Evolutionary conservation across 2,888 invertebrate species (phyloP).

Genomic region (Cylloceria caligata): DNA sequence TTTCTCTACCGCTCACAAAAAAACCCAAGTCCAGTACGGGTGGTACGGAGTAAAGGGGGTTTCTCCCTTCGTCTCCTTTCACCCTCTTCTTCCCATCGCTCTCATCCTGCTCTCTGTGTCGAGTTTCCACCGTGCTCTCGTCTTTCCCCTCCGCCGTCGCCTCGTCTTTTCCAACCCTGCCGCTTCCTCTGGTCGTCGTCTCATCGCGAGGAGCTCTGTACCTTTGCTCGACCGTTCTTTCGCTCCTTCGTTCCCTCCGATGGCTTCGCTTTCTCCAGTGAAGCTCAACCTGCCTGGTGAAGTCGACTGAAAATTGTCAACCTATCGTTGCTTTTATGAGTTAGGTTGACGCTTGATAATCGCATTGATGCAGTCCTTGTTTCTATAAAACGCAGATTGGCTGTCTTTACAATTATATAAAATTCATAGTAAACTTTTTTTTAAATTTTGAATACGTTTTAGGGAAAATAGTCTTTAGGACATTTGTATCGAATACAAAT

Average conservation of each 20-base stretch:
- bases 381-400: no score
- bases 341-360: no score
- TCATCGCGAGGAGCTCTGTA: slow-evolving; percentile 70
- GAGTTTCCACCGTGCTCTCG: slow-evolving; percentile 53
- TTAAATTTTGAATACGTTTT: no score
- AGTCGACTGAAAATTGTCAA: slow-evolving; percentile 15
- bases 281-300: slow-evolving; percentile 73
- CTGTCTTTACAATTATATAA: no score
- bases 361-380: no score
- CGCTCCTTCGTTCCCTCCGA: slow-evolving; percentile 52
- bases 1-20: slow-evolving; percentile 61
- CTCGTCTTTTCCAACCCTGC: slow-evolving; percentile 66
- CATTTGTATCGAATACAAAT: no score
- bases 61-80: slow-evolving; percentile 75
- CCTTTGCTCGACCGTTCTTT: slow-evolving; percentile 73
- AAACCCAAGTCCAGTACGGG: slow-evolving; percentile 81
- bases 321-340: background rate
- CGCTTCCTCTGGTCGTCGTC: slow-evolving; percentile 44
- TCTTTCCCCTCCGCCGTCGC: slow-evolving; percentile 55
- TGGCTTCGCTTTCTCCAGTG: slow-evolving; percentile 70
- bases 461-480: no score
- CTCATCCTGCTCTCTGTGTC: slow-evolving; percentile 65
- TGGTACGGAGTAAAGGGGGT: slow-evolving; percentile 75
- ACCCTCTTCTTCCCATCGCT: slow-evolving; percentile 56
- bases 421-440: no score